Percentiles rank a stretch among this genome's conserved stretches.
Evolutionary conservation across 2,888 invertebrate genomes (phyloP).

Genomic region (Habroteleia sp.): DNA sequence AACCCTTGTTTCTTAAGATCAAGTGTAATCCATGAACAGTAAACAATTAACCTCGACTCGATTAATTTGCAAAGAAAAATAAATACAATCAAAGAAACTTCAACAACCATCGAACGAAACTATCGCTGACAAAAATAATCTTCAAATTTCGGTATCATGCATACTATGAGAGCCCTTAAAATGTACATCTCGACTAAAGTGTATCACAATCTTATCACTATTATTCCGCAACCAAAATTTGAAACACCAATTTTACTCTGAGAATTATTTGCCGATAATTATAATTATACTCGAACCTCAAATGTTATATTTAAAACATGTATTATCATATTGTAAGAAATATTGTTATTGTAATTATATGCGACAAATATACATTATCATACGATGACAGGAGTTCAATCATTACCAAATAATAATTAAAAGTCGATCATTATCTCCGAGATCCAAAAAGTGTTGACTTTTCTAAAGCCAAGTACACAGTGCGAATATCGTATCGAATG

Average conservation of each 20-base stretch:
- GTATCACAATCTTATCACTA: conserved; percentile 57
- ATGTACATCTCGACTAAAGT: conserved; percentile 55
- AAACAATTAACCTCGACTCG: too few species aligned
- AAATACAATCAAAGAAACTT: too few species aligned
- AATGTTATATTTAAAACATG: conserved; percentile 52
- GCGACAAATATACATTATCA: conserved; percentile 57
- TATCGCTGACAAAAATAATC: background rate
- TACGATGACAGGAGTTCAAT: conserved; percentile 34
- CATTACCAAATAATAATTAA: conserved; percentile 28
- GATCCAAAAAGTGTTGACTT: conserved; percentile 5
- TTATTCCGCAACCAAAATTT: conserved; percentile 42
- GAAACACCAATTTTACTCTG: conserved; percentile 39
- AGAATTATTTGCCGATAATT: conserved; percentile 24
- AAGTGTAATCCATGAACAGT: too few species aligned
- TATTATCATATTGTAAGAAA: conserved; percentile 56
- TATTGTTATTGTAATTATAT: conserved; percentile 41
- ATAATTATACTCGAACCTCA: conserved; percentile 26
- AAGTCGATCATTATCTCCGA: conserved; percentile 5
- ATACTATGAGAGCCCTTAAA: conserved; percentile 21
- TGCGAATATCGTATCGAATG: too few species aligned
- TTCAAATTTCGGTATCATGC: conserved; percentile 12
- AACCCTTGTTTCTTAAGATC: too few species aligned
- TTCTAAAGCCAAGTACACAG: too few species aligned
- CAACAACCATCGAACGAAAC: too few species aligned
- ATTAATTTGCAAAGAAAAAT: too few species aligned